These are phyloP conservation scores for Syrista parreyssii DNA, from an alignment of 2,888 invertebrate species.

Conservation along the genomic window DNA sequence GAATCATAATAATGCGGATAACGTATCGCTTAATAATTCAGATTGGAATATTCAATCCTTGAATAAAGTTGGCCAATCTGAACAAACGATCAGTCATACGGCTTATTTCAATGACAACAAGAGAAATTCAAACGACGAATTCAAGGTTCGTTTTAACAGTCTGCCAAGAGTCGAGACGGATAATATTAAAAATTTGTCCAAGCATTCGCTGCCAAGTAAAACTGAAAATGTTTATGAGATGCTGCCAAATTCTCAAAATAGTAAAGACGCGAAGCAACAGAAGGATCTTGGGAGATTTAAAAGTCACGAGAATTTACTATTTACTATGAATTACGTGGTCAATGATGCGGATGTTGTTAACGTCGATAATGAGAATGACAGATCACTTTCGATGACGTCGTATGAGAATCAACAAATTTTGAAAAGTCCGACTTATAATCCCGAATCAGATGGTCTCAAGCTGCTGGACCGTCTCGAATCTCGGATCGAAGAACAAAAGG, in stretches of 20 bases:
- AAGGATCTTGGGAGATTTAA: background rate
- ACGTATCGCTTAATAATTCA: background rate
- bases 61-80: background rate
- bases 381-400: background rate
- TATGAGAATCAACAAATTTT: background rate
- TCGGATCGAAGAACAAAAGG: conserved; percentile 27
- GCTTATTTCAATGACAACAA: background rate
- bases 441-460: conserved; percentile 20
- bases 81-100: background rate
- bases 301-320: background rate
- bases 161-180: background rate
- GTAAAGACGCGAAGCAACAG: background rate
- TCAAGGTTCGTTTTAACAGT: background rate
- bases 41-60: background rate
- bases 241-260: background rate
- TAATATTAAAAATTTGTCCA: background rate
- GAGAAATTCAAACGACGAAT: background rate
- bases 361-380: background rate
- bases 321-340: background rate
- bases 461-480: conserved; percentile 23
- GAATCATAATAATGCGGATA: background rate
- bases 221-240: background rate
- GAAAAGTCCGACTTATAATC: background rate
- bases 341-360: background rate
- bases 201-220: background rate